phyloP scores from a whole-genome alignment of 2,113 vertebrate genomes.

The Hoplias malabaricus region DNA sequence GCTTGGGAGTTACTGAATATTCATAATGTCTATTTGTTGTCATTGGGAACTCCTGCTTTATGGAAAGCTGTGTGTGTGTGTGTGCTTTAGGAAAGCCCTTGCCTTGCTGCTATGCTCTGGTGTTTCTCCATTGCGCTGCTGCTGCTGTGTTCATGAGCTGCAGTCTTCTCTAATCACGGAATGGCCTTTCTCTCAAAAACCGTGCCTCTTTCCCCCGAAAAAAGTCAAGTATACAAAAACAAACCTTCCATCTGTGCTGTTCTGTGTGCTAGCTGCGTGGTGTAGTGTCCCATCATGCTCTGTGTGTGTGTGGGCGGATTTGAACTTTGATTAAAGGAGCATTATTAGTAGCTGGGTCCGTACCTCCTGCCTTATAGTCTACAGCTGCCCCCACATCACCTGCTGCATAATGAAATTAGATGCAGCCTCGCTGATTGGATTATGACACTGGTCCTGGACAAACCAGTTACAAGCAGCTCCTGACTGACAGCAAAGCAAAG shows the following conservation, averaged over 20 bases:
- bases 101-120: not conserved
- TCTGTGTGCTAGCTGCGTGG: slow-evolving; percentile 28
- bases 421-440: not conserved
- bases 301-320: not conserved
- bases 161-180: slow-evolving; percentile 60
- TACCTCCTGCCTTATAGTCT: not conserved
- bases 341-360: not conserved
- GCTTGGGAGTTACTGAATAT: too few species aligned
- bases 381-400: not conserved
- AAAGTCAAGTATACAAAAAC: slow-evolving; percentile 29
- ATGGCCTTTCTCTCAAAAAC: slow-evolving; percentile 73
- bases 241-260: not conserved
- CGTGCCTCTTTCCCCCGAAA: slow-evolving; percentile 69
- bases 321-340: not conserved
- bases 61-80: slow-evolving; percentile 4
- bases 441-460: not conserved
- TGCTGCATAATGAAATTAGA: not conserved
- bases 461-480: not conserved
- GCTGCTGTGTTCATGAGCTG: slow-evolving; percentile 21
- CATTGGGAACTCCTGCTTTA: not conserved
- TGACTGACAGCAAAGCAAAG: not conserved
- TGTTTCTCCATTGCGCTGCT: slow-evolving; percentile 35
- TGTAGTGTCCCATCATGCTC: not conserved
- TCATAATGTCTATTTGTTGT: too few species aligned
- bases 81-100: not conserved